Evolutionary conservation across 2,888 invertebrate genomes (phyloP).

Genomic region (Ormyrus pomaceus): DNA sequence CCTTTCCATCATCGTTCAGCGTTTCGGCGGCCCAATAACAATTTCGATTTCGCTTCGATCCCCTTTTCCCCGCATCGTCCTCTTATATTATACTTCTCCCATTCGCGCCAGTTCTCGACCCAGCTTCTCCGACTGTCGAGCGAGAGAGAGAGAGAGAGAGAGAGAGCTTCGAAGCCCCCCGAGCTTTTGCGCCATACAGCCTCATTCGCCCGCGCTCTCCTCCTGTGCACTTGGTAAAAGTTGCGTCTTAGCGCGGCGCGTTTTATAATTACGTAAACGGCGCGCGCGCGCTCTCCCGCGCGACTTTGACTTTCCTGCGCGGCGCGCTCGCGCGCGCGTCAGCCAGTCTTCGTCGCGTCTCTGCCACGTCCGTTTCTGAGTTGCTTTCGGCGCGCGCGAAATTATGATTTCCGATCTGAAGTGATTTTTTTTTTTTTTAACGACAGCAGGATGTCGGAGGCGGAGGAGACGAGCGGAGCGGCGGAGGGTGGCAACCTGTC

Average conservation of each 20-base stretch:
- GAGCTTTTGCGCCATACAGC: conserved; percentile 19
- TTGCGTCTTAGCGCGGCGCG: conserved; percentile 2
- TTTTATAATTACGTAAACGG: conserved; percentile 21
- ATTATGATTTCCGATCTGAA: neutral
- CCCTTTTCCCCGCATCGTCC: neutral
- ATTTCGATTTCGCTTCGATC: no score
- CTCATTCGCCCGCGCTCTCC: conserved; percentile 53
- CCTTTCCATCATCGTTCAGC: no score
- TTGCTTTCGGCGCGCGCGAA: neutral
- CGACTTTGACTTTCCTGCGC: conserved; percentile 35
- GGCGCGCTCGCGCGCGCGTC: neutral
- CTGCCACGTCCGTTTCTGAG: neutral
- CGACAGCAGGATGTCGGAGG: conserved; percentile 68
- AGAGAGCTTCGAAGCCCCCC: neutral
- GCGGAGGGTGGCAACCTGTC: conserved; percentile 76
- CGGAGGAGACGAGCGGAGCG: conserved; percentile 54
- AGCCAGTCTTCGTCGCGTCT: neutral
- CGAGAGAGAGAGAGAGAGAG: no score
- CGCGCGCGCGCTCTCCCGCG: neutral
- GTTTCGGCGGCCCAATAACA: no score
- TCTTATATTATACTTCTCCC: neutral
- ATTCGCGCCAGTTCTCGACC: neutral
- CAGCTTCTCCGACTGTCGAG: neutral
- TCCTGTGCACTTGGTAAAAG: conserved; percentile 34
- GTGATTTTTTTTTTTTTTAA: neutral